Base-by-base conservation (phyloP, 2,113 vertebrate species). In the Oreochromis aureus region DNA sequence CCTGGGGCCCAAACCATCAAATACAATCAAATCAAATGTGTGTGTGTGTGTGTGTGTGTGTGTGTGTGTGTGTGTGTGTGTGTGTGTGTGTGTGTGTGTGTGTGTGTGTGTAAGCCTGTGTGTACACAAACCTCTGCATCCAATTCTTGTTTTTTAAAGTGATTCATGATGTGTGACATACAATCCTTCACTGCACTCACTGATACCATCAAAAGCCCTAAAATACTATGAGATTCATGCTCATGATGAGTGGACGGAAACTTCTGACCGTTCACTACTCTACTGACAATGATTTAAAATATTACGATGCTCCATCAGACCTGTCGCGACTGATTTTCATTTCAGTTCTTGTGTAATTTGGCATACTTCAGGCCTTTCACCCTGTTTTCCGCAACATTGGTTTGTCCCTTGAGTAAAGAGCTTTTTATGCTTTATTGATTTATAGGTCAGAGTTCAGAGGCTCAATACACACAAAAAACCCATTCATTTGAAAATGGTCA, bases 81-180 rank as follows among this genome's bases (percentile, higher is more conserved):
- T 16, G 6, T 18, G 2, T 51, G 6, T 16, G 2, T 48, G 46
- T 18, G 2, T 7, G 15, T 18, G 0, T 48, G 6, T 2, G 0
- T 18, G n/a, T 55, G 3, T 55, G 5, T 56, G 55, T 56, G 22
- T 56, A 2, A 58, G 24, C 55, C 55, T 27, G 55, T 58, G 15
- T 58, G 55, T 58, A 58, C 55, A 58, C 22, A 8, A 58, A 27
- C 24, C 12, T 58, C 55, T 27, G 24, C 24, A 58, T 58, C 55
- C 55, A 27, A 27, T 58, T 15, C 55, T 58, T 27, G 24, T 58
- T 58, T 58, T 58, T 58, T 30, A 15, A 58, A 58, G 24, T 27
- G 12, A 58, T 58, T 58, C 55, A 58, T 8, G 12, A 58, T 61
- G 27, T 32, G 15, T 18, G 27, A 61, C 58, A 61, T 61, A 32